phyloP scores from a whole-genome alignment of 2,113 vertebrate species.

The Uria aalge region DNA sequence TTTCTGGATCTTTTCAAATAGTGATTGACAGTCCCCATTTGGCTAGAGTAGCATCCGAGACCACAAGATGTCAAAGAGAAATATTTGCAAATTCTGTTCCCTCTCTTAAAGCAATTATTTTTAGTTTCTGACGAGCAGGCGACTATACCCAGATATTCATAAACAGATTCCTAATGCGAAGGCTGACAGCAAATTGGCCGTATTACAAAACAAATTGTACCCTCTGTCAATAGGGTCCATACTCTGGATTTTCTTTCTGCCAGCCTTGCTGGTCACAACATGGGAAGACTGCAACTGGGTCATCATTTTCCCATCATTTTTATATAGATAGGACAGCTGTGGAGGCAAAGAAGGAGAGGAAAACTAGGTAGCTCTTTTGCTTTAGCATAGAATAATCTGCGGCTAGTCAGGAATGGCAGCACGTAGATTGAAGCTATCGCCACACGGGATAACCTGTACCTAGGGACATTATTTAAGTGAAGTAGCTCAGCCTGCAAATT shows the following conservation, averaged over 20 bases:
- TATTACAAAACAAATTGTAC: conserved; percentile 4
- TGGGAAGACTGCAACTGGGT: not conserved
- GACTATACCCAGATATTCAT: conserved; percentile 16
- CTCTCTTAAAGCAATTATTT: conserved; percentile 45
- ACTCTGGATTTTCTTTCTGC: conserved; percentile 12
- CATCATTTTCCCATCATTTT: conserved; percentile 3
- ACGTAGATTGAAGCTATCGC: not conserved
- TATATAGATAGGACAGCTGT: not conserved
- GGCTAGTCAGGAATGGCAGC: not conserved
- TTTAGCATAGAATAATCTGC: not conserved
- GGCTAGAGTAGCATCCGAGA: conserved; percentile 1
- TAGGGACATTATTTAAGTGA: not conserved
- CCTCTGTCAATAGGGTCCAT: not conserved
- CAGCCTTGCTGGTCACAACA: not conserved
- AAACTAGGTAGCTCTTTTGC: not conserved
- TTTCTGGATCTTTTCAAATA: conserved; percentile 36
- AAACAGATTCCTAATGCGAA: conserved; percentile 29
- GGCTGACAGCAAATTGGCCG: conserved; percentile 2
- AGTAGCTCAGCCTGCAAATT: not conserved
- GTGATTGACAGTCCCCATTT: conserved; percentile 24
- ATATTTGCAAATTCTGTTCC: conserved; percentile 50
- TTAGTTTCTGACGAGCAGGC: conserved; percentile 30
- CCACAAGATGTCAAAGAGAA: conserved; percentile 46
- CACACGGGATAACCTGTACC: not conserved
- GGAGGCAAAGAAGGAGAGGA: not conserved